Percentiles rank a stretch among this genome's conserved stretches.
These are phyloP conservation scores for Mystacornis crossleyi DNA, from an alignment of 2,113 vertebrate species.

Conservation along the genomic window DNA sequence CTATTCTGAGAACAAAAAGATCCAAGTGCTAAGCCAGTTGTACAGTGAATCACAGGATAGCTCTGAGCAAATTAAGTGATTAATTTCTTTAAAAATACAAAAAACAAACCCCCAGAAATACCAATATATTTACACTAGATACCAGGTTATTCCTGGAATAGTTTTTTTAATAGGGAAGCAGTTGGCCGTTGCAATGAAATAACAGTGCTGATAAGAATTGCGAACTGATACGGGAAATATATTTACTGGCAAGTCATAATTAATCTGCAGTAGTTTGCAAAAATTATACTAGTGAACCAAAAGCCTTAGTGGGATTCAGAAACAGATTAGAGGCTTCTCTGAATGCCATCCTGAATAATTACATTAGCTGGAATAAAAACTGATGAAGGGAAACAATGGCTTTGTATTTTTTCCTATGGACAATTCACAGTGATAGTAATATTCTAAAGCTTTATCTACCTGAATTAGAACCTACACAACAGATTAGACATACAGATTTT, in stretches of 20 bases:
- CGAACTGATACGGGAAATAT: neutral
- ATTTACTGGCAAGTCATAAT: neutral
- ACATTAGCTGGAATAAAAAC: neutral
- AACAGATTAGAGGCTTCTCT: neutral
- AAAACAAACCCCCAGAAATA: neutral
- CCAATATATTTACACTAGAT: neutral
- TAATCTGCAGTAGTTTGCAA: neutral
- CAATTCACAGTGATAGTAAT: neutral
- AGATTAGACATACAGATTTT: neutral
- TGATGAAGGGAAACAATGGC: neutral
- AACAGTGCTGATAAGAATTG: neutral
- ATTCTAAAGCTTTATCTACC: neutral
- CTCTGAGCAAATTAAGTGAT: neutral
- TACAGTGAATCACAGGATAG: neutral
- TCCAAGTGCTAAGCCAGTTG: neutral
- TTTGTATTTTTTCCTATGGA: neutral
- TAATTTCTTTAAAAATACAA: neutral
- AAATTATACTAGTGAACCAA: neutral
- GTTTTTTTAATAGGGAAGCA: neutral
- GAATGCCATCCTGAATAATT: neutral
- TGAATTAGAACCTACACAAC: neutral
- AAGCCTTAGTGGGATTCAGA: neutral
- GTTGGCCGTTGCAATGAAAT: neutral
- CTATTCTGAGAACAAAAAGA: neutral
- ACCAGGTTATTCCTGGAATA: neutral